phyloP scores from a whole-genome alignment of 2,113 vertebrate species.

The Cercopithecus mona region DNA sequence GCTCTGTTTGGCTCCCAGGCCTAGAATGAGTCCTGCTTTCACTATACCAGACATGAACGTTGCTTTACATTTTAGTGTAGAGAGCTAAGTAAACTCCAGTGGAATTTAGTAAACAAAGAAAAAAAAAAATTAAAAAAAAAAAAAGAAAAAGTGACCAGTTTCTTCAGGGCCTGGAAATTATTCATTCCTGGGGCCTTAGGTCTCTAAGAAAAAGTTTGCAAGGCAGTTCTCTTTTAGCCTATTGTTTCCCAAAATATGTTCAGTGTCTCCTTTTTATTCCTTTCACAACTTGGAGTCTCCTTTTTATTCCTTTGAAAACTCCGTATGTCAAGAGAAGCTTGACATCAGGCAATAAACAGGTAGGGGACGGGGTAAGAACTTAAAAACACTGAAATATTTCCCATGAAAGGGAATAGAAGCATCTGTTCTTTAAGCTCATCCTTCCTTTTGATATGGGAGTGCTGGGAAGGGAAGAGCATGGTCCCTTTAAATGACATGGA shows the following conservation, averaged over 20 bases:
- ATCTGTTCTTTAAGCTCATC: background rate
- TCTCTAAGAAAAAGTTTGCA: background rate
- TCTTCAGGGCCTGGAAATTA: background rate
- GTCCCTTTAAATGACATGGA: too few relatives aligned
- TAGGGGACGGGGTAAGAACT: background rate
- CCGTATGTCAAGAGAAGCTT: background rate
- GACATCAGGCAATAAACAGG: background rate
- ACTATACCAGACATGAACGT: background rate
- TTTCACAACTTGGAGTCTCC: background rate
- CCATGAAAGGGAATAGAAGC: background rate
- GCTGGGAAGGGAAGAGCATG: too few relatives aligned
- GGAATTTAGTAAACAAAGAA: background rate
- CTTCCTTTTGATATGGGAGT: background rate
- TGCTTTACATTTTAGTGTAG: slow-evolving; percentile 15
- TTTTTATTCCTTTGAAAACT: background rate
- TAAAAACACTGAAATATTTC: too few relatives aligned
- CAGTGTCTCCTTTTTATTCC: background rate
- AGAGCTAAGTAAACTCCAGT: background rate
- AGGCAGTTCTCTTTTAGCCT: background rate
- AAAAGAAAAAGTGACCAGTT: background rate
- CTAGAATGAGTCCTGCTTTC: background rate
- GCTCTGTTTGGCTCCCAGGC: slow-evolving; percentile 13
- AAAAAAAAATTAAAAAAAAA: background rate
- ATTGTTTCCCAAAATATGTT: background rate
- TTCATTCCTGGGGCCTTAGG: background rate